phyloP scores from a whole-genome alignment of 1,140 invertebrate species.

The Ceratitis capitata region DNA sequence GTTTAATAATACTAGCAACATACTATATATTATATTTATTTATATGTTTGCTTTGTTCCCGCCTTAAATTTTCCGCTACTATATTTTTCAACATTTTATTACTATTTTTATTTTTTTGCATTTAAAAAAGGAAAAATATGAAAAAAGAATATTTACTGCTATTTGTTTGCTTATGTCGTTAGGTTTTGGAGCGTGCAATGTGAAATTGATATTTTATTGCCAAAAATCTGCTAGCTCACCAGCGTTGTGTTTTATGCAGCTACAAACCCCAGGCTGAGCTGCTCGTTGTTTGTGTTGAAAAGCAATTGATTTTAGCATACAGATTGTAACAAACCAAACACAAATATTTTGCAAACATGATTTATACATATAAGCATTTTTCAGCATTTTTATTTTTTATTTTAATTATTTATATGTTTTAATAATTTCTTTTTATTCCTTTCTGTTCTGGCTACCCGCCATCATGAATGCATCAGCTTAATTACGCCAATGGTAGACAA shows the following conservation, averaged over 20 bases:
- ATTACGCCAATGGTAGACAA: not conserved
- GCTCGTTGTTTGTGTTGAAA: not conserved
- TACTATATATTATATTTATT: no score
- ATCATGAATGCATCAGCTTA: not conserved
- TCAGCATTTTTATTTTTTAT: not conserved
- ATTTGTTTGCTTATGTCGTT: conserved; percentile 21
- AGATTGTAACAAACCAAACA: not conserved
- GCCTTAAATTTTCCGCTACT: not conserved
- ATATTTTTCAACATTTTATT: not conserved
- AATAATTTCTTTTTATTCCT: not conserved
- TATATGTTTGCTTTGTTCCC: no score
- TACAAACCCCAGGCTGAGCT: not conserved
- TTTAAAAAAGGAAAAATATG: not conserved
- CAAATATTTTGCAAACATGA: conserved; percentile 10
- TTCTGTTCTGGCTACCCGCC: not conserved
- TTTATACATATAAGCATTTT: not conserved
- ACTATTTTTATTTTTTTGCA: not conserved
- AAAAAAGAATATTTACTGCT: not conserved
- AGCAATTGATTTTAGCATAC: not conserved
- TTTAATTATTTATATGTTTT: not conserved
- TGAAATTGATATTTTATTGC: conserved; percentile 36
- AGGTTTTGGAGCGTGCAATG: not conserved
- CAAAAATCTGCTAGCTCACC: not conserved
- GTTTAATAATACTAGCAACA: not conserved
- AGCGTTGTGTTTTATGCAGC: not conserved